Percentiles rank a stretch among this genome's conserved stretches.
Evolutionary conservation across 2,797 vertebrate species (phyloP).

Genomic region (Anolis apletophallus): DNA sequence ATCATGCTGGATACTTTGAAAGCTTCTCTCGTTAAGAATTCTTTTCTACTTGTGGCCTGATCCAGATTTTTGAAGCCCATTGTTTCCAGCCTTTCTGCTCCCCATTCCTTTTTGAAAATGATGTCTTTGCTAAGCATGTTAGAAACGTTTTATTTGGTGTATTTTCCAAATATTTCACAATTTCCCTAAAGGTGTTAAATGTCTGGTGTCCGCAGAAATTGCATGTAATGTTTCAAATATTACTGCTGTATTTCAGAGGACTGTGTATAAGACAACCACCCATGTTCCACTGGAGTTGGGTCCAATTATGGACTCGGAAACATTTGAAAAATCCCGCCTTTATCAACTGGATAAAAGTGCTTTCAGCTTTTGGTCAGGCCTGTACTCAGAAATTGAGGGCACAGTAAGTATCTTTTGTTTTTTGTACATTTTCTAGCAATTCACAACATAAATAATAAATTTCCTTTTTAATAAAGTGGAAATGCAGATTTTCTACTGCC

Average conservation of each 20-base stretch:
- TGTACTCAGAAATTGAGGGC: constrained; percentile 96
- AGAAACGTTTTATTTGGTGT: neutral
- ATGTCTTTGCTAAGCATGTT: neutral
- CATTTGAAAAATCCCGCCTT: constrained; percentile 96
- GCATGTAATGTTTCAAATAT: neutral
- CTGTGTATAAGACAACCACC: constrained; percentile 89
- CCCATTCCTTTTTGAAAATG: neutral
- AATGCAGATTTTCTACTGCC: neutral
- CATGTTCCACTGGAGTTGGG: constrained; percentile 91
- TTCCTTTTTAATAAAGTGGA: neutral
- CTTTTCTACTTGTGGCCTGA: neutral
- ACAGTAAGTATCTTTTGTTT: constrained; percentile 83
- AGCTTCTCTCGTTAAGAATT: neutral
- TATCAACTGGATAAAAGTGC: constrained; percentile 99
- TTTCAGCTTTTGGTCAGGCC: constrained; percentile 98
- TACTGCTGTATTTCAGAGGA: constrained; percentile 81
- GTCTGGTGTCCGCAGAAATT: neutral
- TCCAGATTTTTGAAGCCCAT: neutral
- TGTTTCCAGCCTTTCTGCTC: neutral
- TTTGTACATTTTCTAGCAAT: neutral
- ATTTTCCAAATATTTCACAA: neutral
- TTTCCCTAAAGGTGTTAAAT: neutral
- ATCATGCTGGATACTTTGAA: neutral
- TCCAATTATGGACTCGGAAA: constrained; percentile 96
- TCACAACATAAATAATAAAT: neutral